Evolutionary conservation across 2,113 vertebrate genomes (phyloP), one percentile per base, ranked within the genome.

Genomic region (Corapipo altera): DNA sequence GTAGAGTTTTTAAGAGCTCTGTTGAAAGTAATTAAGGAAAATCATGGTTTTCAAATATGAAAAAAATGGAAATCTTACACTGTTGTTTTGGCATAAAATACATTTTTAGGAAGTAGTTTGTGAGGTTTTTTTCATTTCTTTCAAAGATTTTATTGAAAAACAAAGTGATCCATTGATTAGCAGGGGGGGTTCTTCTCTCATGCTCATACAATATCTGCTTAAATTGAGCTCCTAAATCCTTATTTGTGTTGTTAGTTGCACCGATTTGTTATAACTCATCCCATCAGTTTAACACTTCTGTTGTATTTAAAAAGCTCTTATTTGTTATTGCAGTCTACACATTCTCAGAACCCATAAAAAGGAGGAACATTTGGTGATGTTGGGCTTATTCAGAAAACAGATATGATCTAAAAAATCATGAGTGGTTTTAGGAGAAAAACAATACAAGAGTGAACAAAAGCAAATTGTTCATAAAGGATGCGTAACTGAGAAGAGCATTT

Each of bases 381-480:
- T 80, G 15, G 39, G 59, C 54, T 96, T 92, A 39, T 93, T 88
- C 74, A 88, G 72, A 91, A 92, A 92, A 74, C 0, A 94, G 92
- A 95, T 88, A 91, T 1, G 35, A 94, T 92, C 95, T 93, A 72
- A 86, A 55, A 62, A 73, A 88, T 15, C 79, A 91, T 59, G 71
- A 67, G 59, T 74, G 65, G 18, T 59, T 92, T 83, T 84, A 75
- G 43, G 69, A 61, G 51, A 35, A 91, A 95, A 95, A 71, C 76
- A 96, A 61, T 15, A 33, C 52, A 84, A 41, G 78, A 77, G 82
- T 32, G 64, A 95, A 85, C 39, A 92, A 92, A 96, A 92, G 67
- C 85, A 94, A 95, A 93, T 51, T n/a, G n/a, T 28, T 88, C 43
- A 59, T 49, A 18, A 55, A 90, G 48, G 75, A 93, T 78, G 85